Evolutionary conservation across 2,797 vertebrate species (phyloP).

Genomic region (Scarus forsteni): DNA sequence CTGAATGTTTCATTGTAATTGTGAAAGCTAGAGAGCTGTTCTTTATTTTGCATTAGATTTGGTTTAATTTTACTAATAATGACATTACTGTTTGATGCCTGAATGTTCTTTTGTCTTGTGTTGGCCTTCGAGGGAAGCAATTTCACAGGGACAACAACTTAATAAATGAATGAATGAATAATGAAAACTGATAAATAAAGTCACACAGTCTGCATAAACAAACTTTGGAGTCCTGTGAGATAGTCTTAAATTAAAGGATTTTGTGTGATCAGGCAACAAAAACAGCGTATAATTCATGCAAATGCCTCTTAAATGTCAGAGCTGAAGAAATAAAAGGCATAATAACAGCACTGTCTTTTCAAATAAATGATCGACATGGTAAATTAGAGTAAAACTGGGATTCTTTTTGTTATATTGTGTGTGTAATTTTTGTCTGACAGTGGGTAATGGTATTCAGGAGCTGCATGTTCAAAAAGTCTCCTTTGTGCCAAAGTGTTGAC

Average conservation of each 20-base stretch:
- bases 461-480: constrained; percentile 33
- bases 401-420: constrained; percentile 27
- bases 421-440: constrained; percentile 32
- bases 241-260: neutral
- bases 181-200: too few relatives aligned
- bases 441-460: constrained; percentile 33
- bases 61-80: too few relatives aligned
- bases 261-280: constrained; percentile 7
- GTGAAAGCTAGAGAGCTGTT: too few relatives aligned
- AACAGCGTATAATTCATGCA: constrained; percentile 1
- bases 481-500: constrained; percentile 46
- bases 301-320: constrained; percentile 19
- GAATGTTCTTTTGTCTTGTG: too few relatives aligned
- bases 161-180: too few relatives aligned
- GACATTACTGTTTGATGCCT: too few relatives aligned
- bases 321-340: neutral
- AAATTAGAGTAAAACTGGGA: constrained; percentile 22
- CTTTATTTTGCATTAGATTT: too few relatives aligned
- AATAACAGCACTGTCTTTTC: constrained; percentile 9
- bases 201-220: too few relatives aligned
- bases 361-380: constrained; percentile 27
- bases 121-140: too few relatives aligned
- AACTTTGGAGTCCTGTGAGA: too few relatives aligned
- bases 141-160: too few relatives aligned
- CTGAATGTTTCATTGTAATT: too few relatives aligned